Evolutionary conservation across 2,113 vertebrate species (phyloP).

Genomic region (Mellivora capensis): DNA sequence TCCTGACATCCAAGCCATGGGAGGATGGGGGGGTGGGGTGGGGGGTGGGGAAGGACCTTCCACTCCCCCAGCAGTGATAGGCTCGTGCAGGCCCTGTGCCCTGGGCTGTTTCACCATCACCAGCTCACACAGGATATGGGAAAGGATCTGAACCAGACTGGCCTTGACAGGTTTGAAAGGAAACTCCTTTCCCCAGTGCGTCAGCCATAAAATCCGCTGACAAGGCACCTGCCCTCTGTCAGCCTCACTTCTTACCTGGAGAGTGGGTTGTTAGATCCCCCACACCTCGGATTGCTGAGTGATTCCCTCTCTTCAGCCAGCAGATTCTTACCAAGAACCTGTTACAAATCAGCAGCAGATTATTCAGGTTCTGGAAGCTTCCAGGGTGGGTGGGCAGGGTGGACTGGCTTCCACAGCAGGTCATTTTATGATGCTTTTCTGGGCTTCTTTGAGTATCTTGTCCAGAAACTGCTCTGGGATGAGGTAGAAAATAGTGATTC

Average conservation of each 20-base stretch:
- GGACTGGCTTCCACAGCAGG: accelerated
- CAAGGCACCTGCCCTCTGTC: no score
- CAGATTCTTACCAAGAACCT: background rate
- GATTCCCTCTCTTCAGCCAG: background rate
- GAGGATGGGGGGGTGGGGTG: no score
- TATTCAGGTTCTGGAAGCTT: background rate
- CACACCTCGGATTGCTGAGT: background rate
- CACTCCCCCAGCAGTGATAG: background rate
- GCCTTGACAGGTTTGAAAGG: background rate
- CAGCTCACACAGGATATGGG: background rate
- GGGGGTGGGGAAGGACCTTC: no score
- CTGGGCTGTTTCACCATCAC: accelerated
- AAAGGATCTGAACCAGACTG: background rate
- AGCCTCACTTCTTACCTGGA: background rate
- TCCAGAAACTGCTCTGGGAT: background rate
- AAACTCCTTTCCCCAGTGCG: accelerated
- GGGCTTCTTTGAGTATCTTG: background rate
- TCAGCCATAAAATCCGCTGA: background rate
- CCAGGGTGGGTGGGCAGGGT: background rate
- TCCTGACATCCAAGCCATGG: background rate
- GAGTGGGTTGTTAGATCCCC: no score
- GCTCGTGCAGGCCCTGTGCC: no score
- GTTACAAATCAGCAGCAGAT: background rate
- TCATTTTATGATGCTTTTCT: background rate
- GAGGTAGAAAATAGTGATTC: background rate